Evolutionary conservation across 2,888 invertebrate species (phyloP), one percentile per base, ranked within the genome.

Genomic region (Melikaiella ostensackeni): DNA sequence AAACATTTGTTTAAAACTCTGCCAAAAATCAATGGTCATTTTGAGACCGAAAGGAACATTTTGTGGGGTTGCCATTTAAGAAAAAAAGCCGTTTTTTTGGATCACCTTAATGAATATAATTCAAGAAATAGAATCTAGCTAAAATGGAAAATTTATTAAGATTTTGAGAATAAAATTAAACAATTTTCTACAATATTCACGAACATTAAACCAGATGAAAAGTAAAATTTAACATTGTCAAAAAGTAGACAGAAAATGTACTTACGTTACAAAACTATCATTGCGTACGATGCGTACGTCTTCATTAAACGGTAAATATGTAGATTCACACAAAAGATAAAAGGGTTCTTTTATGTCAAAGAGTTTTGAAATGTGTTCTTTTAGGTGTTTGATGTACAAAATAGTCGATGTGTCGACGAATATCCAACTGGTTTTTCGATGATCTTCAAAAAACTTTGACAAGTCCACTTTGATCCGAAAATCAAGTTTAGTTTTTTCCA

Each of bases 281-380:
- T 87, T 86, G 30, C 85, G 82, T 5, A 89, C 63, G 74, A 89
- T 81, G 50, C 84, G 85, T 24, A 90, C 85, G 78, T 92, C 91
- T 79, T 91, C 92, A 21, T 80, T 85, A 2, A 90, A 87, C 3
- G 92, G 91, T 61, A 79, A 80, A 82, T 89, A 90, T 61, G 88
- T 88, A 21, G 84, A 84, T 4, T 88, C 85, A 27, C 87, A 82
- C 24, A 89, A 75, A 21, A 92, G 84, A 76, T 92, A 88, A 81
- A 91, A 91, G 1, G 89, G 88, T 77, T 89, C 86, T n/a, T 79
- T 59, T n/a, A 92, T 87, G 13, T 81, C 76, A 74, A 92, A 92
- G 8, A 91, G 66, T 19, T 88, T 84, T 8, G 79, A 78, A 42
- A 92, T 87, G 66, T 91, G 91, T 7, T 87, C 80, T 63, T 89